A percentile compares a stretch with the other conserved stretches of the same genome.
Conservation (phyloP, 2,888 invertebrate genomes). For the Tinea trinotella region DNA sequence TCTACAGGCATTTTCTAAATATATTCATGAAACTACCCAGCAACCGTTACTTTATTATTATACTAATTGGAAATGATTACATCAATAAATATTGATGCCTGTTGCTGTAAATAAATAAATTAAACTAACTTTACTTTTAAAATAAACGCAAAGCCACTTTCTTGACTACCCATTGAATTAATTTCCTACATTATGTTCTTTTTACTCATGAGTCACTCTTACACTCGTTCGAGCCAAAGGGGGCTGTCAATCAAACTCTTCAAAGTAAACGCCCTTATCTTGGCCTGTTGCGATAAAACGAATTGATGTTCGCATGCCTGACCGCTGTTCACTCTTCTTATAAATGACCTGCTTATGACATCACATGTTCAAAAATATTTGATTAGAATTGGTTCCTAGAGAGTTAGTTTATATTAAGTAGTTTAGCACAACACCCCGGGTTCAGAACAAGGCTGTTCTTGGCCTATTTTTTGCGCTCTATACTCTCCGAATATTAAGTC, state of each 20-base stretch:
- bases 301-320: slow-evolving; percentile 17
- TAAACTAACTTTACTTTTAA: too few species aligned
- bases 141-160: too few species aligned
- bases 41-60: too few species aligned
- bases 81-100: neutral
- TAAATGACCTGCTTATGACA: neutral
- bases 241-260: slow-evolving; percentile 38
- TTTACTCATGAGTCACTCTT: slow-evolving; percentile 9
- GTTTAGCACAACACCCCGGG: too few species aligned
- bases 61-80: neutral
- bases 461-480: too few species aligned
- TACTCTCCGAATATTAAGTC: too few species aligned
- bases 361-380: neutral
- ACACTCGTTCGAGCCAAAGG: slow-evolving; percentile 25
- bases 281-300: slow-evolving; percentile 22
- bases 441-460: too few species aligned
- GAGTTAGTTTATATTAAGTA: too few species aligned
- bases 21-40: too few species aligned
- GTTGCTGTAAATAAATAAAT: too few species aligned
- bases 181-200: neutral
- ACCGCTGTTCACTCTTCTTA: neutral
- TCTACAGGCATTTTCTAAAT: too few species aligned
- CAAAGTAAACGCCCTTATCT: slow-evolving; percentile 29
- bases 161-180: neutral
- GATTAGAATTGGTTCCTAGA: too few species aligned